Conservation (phyloP, 2,888 invertebrate genomes). For the Amphipoea oculea region DNA sequence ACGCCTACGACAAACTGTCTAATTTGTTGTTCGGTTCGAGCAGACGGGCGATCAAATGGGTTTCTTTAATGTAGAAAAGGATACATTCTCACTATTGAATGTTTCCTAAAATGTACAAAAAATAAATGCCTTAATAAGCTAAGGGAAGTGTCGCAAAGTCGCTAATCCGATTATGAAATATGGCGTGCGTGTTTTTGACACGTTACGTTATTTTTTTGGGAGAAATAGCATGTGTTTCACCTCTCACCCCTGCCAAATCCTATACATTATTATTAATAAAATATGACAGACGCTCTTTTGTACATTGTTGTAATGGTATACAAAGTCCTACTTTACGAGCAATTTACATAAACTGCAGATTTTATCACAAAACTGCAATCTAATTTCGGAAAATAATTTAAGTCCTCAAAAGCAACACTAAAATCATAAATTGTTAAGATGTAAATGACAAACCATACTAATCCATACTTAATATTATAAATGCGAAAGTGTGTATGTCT, state of each 20-base stretch:
- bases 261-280: constrained; percentile 22
- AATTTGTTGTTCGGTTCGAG: constrained; percentile 60
- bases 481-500: no score
- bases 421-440: background rate
- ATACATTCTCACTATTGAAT: background rate
- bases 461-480: no score
- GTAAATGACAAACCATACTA: background rate
- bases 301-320: background rate
- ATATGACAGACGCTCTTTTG: background rate
- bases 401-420: background rate
- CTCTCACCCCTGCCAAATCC: constrained; percentile 24
- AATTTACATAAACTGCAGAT: background rate
- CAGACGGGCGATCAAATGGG: constrained; percentile 55
- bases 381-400: background rate
- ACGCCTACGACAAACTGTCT: constrained; percentile 78
- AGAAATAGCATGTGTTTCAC: constrained; percentile 52
- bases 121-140: constrained; percentile 30
- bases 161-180: constrained; percentile 59
- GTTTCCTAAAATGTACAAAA: constrained; percentile 33
- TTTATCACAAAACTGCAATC: background rate
- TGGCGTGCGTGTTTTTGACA: constrained; percentile 38
- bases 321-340: background rate
- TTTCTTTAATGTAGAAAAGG: background rate
- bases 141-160: constrained; percentile 25
- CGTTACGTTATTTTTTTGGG: constrained; percentile 42